Evolutionary conservation across 2,797 vertebrate species (phyloP).

Genomic region (Petrocephalus sullivani): DNA sequence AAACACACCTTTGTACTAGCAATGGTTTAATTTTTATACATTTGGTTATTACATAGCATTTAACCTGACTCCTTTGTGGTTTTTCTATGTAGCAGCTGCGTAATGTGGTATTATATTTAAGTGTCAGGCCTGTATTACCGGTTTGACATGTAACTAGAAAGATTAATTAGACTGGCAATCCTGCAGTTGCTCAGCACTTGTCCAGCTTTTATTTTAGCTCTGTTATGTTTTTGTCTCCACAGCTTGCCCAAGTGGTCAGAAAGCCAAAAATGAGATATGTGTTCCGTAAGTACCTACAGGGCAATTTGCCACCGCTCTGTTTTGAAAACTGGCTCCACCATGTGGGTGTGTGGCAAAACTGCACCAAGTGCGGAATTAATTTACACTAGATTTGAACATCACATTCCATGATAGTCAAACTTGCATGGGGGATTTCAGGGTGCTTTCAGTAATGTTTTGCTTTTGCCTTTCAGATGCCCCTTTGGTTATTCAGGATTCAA

Average conservation of each 20-base stretch:
- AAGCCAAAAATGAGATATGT: accelerated
- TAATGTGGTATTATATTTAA: neutral
- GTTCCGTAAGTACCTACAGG: constrained; percentile 32
- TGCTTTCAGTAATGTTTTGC: neutral
- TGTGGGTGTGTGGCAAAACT: neutral
- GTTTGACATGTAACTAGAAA: neutral
- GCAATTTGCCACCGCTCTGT: too few relatives aligned
- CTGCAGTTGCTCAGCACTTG: neutral
- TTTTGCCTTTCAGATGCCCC: constrained; percentile 48
- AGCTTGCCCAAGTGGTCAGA: constrained; percentile 47
- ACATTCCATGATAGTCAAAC: constrained; percentile 13
- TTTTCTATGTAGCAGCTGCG: neutral
- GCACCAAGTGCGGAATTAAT: neutral
- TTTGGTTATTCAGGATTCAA: constrained; percentile 50
- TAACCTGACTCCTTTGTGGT: neutral
- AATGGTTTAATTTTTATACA: neutral
- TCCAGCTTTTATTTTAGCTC: neutral
- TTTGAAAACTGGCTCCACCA: neutral
- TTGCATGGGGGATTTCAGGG: constrained; percentile 33
- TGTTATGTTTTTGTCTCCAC: constrained; percentile 12
- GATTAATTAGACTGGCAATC: neutral
- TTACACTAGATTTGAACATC: constrained; percentile 6
- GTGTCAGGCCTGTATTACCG: neutral
- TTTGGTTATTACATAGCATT: neutral
- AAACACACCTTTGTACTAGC: neutral